Conservation (phyloP, 2,888 invertebrate species). For the Blomia tropicalis region DNA sequence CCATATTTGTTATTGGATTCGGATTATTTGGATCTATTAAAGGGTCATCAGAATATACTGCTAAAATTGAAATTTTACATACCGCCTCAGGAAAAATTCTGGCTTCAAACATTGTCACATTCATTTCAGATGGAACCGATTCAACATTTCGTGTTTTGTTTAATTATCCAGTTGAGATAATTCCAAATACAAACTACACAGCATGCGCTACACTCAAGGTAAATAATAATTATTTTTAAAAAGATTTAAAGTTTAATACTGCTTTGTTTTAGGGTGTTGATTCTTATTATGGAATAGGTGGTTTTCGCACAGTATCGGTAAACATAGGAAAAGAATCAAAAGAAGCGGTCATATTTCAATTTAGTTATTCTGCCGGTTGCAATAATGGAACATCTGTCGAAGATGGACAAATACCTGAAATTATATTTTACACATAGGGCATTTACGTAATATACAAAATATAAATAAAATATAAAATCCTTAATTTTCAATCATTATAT, state of each 20-base stretch:
- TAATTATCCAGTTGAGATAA: conserved; percentile 64
- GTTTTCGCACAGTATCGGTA: conserved; percentile 54
- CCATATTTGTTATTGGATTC: conserved; percentile 66
- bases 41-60: conserved; percentile 56
- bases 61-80: conserved; percentile 58
- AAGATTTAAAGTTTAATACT: background rate
- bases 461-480: too few relatives aligned
- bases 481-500: too few relatives aligned
- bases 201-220: conserved; percentile 63
- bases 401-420: conserved; percentile 70
- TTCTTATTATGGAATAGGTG: conserved; percentile 68
- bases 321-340: conserved; percentile 46
- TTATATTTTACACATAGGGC: conserved; percentile 50
- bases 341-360: conserved; percentile 52
- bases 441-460: background rate
- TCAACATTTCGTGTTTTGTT: conserved; percentile 64
- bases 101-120: conserved; percentile 56
- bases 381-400: conserved; percentile 72
- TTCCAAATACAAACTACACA: conserved; percentile 59
- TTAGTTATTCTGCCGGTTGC: conserved; percentile 66
- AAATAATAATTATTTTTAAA: conserved; percentile 24
- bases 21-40: conserved; percentile 67
- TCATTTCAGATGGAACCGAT: conserved; percentile 59
- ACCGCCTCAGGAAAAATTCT: conserved; percentile 55
- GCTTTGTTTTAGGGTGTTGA: conserved; percentile 53